Conservation (phyloP, 1,140 invertebrate genomes). For the Mercenaria mercenaria region DNA sequence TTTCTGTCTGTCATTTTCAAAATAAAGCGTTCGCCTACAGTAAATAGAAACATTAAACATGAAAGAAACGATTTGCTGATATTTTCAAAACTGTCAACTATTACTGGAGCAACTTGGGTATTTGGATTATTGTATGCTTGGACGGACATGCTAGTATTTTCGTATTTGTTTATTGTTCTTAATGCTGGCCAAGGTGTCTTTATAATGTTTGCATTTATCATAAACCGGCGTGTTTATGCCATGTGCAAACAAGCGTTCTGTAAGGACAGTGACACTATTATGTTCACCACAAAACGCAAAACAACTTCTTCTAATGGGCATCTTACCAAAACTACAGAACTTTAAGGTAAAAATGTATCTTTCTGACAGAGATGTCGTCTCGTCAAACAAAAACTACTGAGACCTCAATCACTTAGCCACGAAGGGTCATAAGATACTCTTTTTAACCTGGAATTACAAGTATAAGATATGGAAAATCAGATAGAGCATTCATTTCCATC, state of each 20-base stretch:
- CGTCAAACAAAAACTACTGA: too few relatives aligned
- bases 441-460: too few relatives aligned
- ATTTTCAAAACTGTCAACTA: constrained; percentile 33
- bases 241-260: background rate
- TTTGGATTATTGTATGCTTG: constrained; percentile 19
- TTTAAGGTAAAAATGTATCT: too few relatives aligned
- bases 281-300: too few relatives aligned
- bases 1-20: background rate
- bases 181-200: constrained; percentile 44
- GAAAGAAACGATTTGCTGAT: constrained; percentile 20
- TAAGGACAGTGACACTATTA: too few relatives aligned
- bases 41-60: background rate
- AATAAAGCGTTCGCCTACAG: background rate
- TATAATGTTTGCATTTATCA: constrained; percentile 8
- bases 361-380: too few relatives aligned
- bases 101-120: constrained; percentile 23
- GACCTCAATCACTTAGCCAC: too few relatives aligned
- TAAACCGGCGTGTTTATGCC: background rate
- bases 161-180: constrained; percentile 24
- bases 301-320: too few relatives aligned
- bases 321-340: too few relatives aligned
- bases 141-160: background rate
- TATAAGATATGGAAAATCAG: too few relatives aligned
- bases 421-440: too few relatives aligned
- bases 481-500: too few relatives aligned